Base-by-base conservation (phyloP, 2,888 invertebrate genomes). In the Ochropleura plecta region DNA sequence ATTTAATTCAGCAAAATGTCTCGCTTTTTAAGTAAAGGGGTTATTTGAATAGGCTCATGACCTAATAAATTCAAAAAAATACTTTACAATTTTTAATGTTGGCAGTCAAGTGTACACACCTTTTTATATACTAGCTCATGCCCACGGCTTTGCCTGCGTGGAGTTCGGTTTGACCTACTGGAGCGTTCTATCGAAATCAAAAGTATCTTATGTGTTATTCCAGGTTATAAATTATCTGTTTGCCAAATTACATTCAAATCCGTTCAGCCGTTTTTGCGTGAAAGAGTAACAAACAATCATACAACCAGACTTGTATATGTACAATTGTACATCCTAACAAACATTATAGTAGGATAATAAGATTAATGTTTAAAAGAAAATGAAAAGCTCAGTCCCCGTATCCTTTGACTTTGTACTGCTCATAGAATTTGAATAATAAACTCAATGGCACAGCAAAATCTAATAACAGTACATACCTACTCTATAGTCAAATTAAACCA, bases 381-480 rank as follows among this genome's bases (percentile, higher is more conserved):
- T 60, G 12, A 40, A 4, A 5, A 68, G 5, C 3, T 8, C 30
- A 18, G n/a, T n/a, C 18, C 30, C 57, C 14, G n/a, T 48, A 20
- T 60, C 64, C 59, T 80, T 77, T 81, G 67, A 73, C 49, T 46
- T 30, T 44, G 20, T 20, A 40, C 46, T 18, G 55, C 40, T 20
- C 1, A 6, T 18, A 46, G 9, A 80, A 70, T 78, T 81, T 70
- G 46, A 73, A 70, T 81, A 81, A 62, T 62, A 60, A 59, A 74
- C 69, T 78, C 16, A 42, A 60, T 46, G 64, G 53, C 20, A 12
- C 7, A 12, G 40, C 40, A 12, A 14, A n/a, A 16, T 4, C 7
- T 73, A 46, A 57, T 40, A 48, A 40, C 20, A 46, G 12, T 10
- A 16, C 1, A 9, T 5, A 46, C 30, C 3, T 40, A 40, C 64